Percentiles rank a stretch among this genome's conserved stretches.
These are phyloP conservation scores for Leucania comma DNA, from an alignment of 2,888 invertebrate genomes.

Conservation along the genomic window DNA sequence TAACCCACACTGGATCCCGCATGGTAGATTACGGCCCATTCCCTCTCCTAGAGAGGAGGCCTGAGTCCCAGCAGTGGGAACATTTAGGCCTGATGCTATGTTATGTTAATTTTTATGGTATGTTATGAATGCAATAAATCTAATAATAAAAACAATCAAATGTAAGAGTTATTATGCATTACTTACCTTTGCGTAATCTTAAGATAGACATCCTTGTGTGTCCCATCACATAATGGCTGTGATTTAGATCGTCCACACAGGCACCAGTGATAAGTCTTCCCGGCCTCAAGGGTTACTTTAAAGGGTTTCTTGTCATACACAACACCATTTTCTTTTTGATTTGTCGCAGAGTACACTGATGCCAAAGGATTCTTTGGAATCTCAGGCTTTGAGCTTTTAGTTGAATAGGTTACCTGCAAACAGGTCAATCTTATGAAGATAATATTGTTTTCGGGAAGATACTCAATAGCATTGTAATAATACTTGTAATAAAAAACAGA, in stretches of 20 bases:
- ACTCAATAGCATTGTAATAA: neutral
- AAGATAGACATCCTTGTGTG: slow-evolving; percentile 94
- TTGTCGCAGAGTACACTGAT: slow-evolving; percentile 90
- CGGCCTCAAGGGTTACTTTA: slow-evolving; percentile 93
- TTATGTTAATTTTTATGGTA: no score
- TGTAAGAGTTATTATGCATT: neutral
- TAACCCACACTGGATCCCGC: no score
- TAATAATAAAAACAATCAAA: neutral
- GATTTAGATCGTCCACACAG: slow-evolving; percentile 97
- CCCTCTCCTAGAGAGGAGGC: no score
- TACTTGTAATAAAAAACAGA: neutral
- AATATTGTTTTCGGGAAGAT: neutral
- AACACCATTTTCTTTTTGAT: slow-evolving; percentile 93
- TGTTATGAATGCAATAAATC: no score
- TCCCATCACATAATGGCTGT: slow-evolving; percentile 98
- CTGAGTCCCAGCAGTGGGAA: no score
- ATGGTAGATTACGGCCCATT: no score
- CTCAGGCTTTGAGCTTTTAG: slow-evolving; percentile 85
- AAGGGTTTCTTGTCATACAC: slow-evolving; percentile 98
- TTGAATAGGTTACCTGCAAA: slow-evolving; percentile 79
- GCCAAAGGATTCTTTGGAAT: slow-evolving; percentile 93
- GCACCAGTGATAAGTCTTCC: slow-evolving; percentile 97
- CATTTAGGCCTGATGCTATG: no score
- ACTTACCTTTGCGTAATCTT: slow-evolving; percentile 93
- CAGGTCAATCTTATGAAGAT: slow-evolving; percentile 10